phyloP scores from a whole-genome alignment of 2,113 vertebrate genomes.

The Bettongia penicillata region DNA sequence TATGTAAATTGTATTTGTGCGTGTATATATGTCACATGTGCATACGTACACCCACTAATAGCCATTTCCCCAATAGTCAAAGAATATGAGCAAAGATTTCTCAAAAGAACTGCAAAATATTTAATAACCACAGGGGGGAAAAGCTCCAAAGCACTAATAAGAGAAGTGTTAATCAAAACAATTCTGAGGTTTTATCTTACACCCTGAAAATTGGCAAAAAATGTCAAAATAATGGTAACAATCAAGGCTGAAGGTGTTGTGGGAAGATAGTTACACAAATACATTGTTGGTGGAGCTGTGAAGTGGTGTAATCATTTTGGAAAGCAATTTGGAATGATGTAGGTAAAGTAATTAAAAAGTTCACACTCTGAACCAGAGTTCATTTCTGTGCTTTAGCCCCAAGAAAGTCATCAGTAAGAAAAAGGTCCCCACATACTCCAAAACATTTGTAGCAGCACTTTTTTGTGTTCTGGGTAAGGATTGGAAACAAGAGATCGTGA shows the following conservation, averaged over 20 bases:
- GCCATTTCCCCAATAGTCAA: background rate
- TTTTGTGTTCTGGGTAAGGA: background rate
- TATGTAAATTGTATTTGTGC: background rate
- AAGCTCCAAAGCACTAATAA: background rate
- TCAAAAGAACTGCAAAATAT: background rate
- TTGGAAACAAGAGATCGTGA: background rate
- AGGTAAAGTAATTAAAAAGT: background rate
- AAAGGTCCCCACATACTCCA: background rate
- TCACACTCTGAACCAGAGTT: background rate
- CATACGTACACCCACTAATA: background rate
- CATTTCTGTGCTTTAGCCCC: background rate
- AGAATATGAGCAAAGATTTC: background rate
- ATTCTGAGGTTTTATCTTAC: background rate
- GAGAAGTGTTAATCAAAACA: background rate
- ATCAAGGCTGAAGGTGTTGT: background rate
- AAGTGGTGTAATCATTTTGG: background rate
- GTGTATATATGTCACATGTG: too few relatives aligned
- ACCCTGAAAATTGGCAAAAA: background rate
- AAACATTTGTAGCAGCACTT: background rate
- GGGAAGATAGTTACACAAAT: background rate
- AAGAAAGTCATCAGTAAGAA: background rate
- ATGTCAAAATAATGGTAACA: background rate
- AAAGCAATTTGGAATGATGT: background rate
- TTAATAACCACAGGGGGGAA: background rate
- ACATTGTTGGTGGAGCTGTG: background rate